Evolutionary conservation across 2,888 invertebrate species (phyloP), one percentile per base, ranked within the genome.

Genomic region (Drosophila vallismaia): DNA sequence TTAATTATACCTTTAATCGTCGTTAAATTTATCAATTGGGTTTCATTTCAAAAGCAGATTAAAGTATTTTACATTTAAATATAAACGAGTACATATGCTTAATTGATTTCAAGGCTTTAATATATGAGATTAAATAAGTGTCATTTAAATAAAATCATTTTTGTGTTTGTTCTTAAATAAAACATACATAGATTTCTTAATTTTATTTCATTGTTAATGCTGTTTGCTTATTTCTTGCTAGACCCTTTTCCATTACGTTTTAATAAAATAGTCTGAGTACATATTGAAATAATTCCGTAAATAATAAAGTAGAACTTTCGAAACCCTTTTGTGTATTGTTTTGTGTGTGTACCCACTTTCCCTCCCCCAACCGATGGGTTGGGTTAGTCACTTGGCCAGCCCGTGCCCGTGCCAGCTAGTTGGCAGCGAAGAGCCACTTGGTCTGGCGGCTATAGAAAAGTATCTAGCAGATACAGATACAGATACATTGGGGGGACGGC

Each of bases 341-440:
- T 44, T 38, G 28, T 6, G 28, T 26, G 73, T 71, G 48, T 48
- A 46, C n/a, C 3, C 38, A 24, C 9, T 12, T 54, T 8, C 14
- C 46, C 36, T 10, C 10, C 28, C 29, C 51, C 36, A 19, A 2
- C 19, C 36, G 24, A 29, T 28, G 28, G 28, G 28, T 44, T 3
- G 19, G 76, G 76, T 80, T 80, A 87, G 82, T 80, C 83, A 86
- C 77, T 73, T 64, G 60, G 79, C 59, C 19, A 31, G 46, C 26
- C 49, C 68, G 71, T 54, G 46, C 31, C 49, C 54, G 71, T 48
- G 53, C 40, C 40, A 42, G 40, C 58, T 53, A 64, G 63, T 53
- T 56, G 62, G 45, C 46, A 60, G 55, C 79, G 64, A 77, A 74
- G 86, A 83, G 86, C 88, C 88, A 86, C 59, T 86, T 46, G 68